phyloP scores from a whole-genome alignment of 1,140 invertebrate species.

The Arion vulgaris region DNA sequence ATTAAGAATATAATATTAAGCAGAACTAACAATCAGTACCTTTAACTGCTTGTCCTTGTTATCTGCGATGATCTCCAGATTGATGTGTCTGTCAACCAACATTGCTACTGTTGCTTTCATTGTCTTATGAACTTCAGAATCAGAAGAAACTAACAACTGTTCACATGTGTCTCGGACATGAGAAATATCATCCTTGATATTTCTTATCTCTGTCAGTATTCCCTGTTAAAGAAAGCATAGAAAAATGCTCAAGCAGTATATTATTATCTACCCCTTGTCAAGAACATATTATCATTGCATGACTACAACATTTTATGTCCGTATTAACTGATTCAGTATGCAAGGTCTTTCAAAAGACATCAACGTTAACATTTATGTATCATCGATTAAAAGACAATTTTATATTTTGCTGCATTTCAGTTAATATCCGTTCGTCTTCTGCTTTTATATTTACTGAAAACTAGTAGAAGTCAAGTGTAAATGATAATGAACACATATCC shows the following conservation, averaged over 20 bases:
- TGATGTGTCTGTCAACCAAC: constrained; percentile 58
- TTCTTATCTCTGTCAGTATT: constrained; percentile 53
- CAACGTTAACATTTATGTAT: too few relatives aligned
- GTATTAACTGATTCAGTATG: too few relatives aligned
- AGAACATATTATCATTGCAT: neutral
- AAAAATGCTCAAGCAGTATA: neutral
- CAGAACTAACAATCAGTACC: constrained; percentile 42
- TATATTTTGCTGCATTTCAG: too few relatives aligned
- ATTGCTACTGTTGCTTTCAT: constrained; percentile 64
- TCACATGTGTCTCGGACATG: constrained; percentile 54
- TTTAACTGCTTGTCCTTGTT: constrained; percentile 60
- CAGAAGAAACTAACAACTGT: constrained; percentile 55
- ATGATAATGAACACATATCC: too few relatives aligned
- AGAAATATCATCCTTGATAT: constrained; percentile 57
- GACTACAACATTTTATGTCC: too few relatives aligned
- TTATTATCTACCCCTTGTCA: neutral
- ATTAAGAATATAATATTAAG: neutral
- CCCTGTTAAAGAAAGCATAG: constrained; percentile 47
- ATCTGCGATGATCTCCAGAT: constrained; percentile 55
- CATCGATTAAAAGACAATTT: too few relatives aligned
- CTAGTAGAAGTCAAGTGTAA: too few relatives aligned
- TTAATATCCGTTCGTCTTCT: too few relatives aligned
- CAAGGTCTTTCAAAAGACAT: too few relatives aligned
- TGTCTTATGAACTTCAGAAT: constrained; percentile 60
- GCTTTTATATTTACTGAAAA: too few relatives aligned